Base-by-base conservation (phyloP, 92 coral and sea anemone genomes). In the Isaurus tuberculatus region DNA sequence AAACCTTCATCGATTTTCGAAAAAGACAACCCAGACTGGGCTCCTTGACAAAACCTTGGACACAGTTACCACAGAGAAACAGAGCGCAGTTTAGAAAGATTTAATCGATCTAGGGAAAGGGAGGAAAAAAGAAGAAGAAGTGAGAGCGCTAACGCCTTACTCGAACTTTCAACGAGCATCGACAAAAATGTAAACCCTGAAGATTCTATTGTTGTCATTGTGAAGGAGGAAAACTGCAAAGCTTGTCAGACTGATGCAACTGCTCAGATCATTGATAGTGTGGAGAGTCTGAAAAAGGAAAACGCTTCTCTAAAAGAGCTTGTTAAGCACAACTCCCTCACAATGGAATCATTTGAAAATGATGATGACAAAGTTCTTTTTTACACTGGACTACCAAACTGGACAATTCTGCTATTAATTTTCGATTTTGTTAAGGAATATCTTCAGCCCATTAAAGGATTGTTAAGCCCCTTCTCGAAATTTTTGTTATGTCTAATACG, bases 21-120 rank as follows among this genome's bases (percentile, higher is more conserved):
- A 63, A 87, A 81, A 82, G 67, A 55, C 70, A 87, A 87, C 60
- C 69, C 67, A 28, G 88, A 87, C 64, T 82, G 90, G 88, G 87
- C 82, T 48, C 88, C 88, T 34, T 43, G 64, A 30, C 72, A 44
- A 53, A 51, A 86, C 4, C 75, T 83, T 28, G 61, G 43, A 8
- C 37, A 72, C 27, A 70, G 77, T 22, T 73, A 19, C 73, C 23
- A 61, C 2, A 74, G 46, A 75, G 82, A 65, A 75, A 84, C 10
- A 64, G 20, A 8, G 19, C 26, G 81, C 30, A 82, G 88, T 73
- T 64, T 48, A 28, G 75, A 83, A 58, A 83, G 88, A 66, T 33
- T 26, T 40, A 32, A n/a, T 61, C 36, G 89, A 83, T 20, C 83
- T 17, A 51, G 64, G 37, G 77, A 84, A 26, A 73, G 84, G 51